Base-by-base conservation (phyloP, 2,113 vertebrate genomes). In the Nesoenas mayeri region DNA sequence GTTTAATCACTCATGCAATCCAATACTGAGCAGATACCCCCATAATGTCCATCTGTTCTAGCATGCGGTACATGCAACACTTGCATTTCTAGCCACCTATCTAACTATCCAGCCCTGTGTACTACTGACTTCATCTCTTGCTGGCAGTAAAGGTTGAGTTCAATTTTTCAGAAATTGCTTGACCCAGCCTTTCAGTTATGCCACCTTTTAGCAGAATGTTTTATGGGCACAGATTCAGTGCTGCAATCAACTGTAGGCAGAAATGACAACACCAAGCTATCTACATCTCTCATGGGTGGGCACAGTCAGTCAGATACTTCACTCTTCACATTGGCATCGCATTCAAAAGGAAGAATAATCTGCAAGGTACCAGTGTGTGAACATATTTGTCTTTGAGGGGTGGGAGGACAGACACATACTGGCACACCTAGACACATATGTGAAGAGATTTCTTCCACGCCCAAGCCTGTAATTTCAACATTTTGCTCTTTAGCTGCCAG, bases 1-100 rank as follows among this genome's bases (percentile, higher is more conserved):
- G 96, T 97, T 97, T 87, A 96, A 98, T 94, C 95, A 97, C 93
- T 97, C 97, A 95, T 82, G 92, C 93, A 93, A 77, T 97, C 92
- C 90, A 96, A 62, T 85, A 84, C 54, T 57, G 83, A 97, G 95
- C 94, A 95, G 92, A 97, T 97, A 91, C 79, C 97, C 97, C 94
- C 73, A 84, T 92, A 94, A 97, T n/a, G 89, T 95, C 95, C 95
- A 97, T 97, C 96, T 85, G 92, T 79, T 96, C 91, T 72, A 94
- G 75, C 56, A 91, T 84, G 94, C 58, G 25, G 83, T 54, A 88
- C 66, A 83, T 93, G 92, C 94, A 93, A 95, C 85, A 77, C 91
- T 96, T 81, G 79, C 91, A 79, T 95, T 67, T 81, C 83, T 57
- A 93, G 92, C 73, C 82, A 90, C 83, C 91, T 51, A 22, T 66